A percentile compares a stretch with the other conserved stretches of the same genome.
These are phyloP conservation scores for Epinephelus malabaricus DNA, from an alignment of 2,797 vertebrate genomes.

Conservation along the genomic window DNA sequence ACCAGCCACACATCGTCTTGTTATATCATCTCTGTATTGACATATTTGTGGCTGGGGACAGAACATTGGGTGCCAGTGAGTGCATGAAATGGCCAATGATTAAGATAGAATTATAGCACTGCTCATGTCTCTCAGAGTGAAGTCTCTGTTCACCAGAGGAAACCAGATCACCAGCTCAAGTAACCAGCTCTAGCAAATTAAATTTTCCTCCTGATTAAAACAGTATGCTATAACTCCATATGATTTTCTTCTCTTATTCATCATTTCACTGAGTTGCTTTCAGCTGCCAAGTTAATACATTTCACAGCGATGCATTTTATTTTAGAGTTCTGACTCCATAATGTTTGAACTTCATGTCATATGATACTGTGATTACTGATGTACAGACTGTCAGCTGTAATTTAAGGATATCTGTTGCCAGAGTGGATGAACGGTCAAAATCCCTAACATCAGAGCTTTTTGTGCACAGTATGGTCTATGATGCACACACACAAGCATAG, in stretches of 20 bases:
- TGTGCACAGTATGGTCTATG: neutral
- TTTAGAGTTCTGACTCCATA: slow-evolving; percentile 1
- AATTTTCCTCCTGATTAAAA: slow-evolving; percentile 26
- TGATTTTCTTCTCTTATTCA: slow-evolving; percentile 6
- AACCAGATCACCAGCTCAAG: slow-evolving; percentile 29
- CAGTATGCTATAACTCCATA: slow-evolving; percentile 5
- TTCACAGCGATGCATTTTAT: neutral
- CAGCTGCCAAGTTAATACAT: neutral
- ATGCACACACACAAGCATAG: neutral
- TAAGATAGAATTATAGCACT: slow-evolving; percentile 56
- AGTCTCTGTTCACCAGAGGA: slow-evolving; percentile 34
- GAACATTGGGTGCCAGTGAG: slow-evolving; percentile 75
- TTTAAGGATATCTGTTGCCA: neutral
- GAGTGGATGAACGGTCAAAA: neutral
- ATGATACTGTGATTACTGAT: slow-evolving; percentile 11
- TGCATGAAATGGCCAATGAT: slow-evolving; percentile 67
- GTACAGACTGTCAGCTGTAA: slow-evolving; percentile 14
- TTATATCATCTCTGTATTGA: slow-evolving; percentile 77
- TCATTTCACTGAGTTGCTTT: slow-evolving; percentile 1
- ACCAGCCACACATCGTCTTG: slow-evolving; percentile 76
- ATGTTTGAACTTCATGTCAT: slow-evolving; percentile 7
- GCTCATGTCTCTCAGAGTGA: slow-evolving; percentile 33
- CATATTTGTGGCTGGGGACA: slow-evolving; percentile 76
- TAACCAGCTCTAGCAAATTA: slow-evolving; percentile 29
- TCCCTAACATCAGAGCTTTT: slow-evolving; percentile 4